phyloP scores from a whole-genome alignment of 2,888 invertebrate genomes.

The Drosophila sordidapex region DNA sequence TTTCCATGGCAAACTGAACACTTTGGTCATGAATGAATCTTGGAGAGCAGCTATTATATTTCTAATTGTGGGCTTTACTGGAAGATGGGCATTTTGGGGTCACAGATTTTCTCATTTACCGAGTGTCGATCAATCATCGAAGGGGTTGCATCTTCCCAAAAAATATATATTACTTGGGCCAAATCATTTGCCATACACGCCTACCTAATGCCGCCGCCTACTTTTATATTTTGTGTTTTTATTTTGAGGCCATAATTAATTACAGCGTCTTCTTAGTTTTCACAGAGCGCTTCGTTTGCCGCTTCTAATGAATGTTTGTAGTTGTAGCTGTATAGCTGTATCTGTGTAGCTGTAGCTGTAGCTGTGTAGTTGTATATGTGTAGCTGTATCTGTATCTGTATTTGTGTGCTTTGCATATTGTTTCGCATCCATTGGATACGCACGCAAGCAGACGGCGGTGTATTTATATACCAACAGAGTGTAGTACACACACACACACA shows the following conservation, averaged over 20 bases:
- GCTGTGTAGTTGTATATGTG: conserved; percentile 12
- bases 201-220: conserved; percentile 24
- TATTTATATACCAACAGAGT: conserved; percentile 69
- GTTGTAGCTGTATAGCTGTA: neutral
- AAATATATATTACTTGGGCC: conserved; percentile 7
- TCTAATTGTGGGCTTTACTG: neutral
- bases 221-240: neutral
- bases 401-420: conserved; percentile 67
- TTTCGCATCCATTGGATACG: conserved; percentile 79
- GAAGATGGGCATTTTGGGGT: conserved; percentile 3
- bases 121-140: conserved; percentile 45
- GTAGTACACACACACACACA: conserved; percentile 14
- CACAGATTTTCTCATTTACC: conserved; percentile 12
- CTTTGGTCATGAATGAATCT: neutral
- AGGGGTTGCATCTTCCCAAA: conserved; percentile 31
- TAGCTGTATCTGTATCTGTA: conserved; percentile 6
- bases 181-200: conserved; percentile 32
- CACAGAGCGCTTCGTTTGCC: conserved; percentile 41
- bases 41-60: neutral
- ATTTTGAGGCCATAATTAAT: conserved; percentile 58
- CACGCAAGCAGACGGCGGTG: conserved; percentile 68
- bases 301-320: conserved; percentile 38
- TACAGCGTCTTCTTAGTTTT: conserved; percentile 61
- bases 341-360: conserved; percentile 15
- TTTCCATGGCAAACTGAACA: neutral